Evolutionary conservation across 2,113 vertebrate species (phyloP).

Genomic region (Peromyscus polionotus): DNA sequence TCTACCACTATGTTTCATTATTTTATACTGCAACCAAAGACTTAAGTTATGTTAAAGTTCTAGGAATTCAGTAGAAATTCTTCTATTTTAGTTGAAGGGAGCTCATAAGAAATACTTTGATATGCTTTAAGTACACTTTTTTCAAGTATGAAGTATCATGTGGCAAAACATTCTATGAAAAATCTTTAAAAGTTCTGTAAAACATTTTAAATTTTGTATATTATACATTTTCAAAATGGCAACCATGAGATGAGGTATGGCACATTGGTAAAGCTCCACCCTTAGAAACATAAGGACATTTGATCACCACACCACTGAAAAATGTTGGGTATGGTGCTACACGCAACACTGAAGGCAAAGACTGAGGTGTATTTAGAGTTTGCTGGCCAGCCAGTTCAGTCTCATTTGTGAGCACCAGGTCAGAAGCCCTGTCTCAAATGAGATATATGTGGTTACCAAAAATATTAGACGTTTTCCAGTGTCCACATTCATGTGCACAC

Average conservation of each 20-base stretch:
- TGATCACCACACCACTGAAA: not conserved
- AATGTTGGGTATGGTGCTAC: no score
- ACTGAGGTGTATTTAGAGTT: not conserved
- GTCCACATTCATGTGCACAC: not conserved
- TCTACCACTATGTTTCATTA: not conserved
- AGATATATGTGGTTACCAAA: not conserved
- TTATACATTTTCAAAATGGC: not conserved
- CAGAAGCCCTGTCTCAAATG: not conserved
- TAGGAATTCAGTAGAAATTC: not conserved
- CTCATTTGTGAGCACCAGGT: not conserved
- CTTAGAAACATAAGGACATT: no score
- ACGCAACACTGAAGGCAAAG: not conserved
- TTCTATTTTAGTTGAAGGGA: conserved; percentile 23
- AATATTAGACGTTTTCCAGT: not conserved
- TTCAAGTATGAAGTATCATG: conserved; percentile 14
- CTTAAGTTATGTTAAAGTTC: not conserved
- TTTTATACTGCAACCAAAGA: not conserved
- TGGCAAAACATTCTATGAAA: not conserved
- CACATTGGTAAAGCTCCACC: not conserved
- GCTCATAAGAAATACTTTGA: not conserved
- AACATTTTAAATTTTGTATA: not conserved
- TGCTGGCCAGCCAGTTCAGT: not conserved
- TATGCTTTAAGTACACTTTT: not conserved
- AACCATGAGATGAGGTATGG: not conserved
- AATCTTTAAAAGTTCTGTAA: not conserved